Evolutionary conservation across 2,888 invertebrate species (phyloP).

Genomic region (Calameuta idolon): DNA sequence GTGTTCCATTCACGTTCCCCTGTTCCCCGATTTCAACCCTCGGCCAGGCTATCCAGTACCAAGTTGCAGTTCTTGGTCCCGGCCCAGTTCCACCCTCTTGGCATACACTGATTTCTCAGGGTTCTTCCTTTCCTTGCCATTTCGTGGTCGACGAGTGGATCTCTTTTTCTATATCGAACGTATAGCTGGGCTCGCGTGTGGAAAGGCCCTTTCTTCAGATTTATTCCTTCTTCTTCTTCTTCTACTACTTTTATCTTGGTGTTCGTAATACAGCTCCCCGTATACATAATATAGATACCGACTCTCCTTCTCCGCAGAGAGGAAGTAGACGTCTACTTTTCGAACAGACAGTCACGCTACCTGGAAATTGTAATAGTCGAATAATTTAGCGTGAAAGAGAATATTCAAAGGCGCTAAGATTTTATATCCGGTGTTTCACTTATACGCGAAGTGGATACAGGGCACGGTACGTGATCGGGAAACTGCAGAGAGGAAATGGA

Average conservation of each 20-base stretch:
- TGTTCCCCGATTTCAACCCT: constrained; percentile 25
- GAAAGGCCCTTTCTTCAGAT: neutral
- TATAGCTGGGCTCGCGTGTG: neutral
- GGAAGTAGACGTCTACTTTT: neutral
- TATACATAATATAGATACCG: neutral
- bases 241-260: neutral
- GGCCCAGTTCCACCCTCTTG: neutral
- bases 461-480: neutral
- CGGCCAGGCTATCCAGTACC: neutral
- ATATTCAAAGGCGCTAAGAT: neutral
- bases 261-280: neutral
- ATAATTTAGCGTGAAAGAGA: neutral
- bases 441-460: neutral
- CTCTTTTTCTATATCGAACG: neutral
- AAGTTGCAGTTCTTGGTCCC: neutral
- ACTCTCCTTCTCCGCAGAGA: neutral
- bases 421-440: neutral
- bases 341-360: neutral
- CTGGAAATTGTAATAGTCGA: neutral
- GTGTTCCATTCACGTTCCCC: constrained; percentile 54
- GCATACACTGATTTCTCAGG: constrained; percentile 3
- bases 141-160: neutral
- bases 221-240: neutral
- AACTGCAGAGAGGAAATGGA: neutral
- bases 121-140: neutral